phyloP scores from a whole-genome alignment of 2,797 vertebrate genomes.

The Apogon hyalosoma region DNA sequence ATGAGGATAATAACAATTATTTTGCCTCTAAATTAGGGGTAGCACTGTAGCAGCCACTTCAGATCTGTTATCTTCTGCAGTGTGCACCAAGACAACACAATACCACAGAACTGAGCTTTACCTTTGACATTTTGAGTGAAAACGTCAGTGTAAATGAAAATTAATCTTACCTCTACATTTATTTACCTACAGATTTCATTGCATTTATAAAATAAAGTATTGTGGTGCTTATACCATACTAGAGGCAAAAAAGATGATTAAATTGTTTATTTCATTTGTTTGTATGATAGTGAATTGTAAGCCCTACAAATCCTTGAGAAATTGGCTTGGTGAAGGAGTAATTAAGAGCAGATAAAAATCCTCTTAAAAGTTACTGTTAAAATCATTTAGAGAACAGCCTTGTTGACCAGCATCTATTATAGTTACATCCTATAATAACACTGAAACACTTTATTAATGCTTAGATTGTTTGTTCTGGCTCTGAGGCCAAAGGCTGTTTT shows the following conservation, averaged over 20 bases:
- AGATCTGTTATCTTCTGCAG: background rate
- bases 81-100: background rate
- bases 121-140: background rate
- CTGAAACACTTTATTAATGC: too few relatives aligned
- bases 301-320: too few relatives aligned
- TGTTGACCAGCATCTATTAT: background rate
- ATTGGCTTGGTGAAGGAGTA: too few relatives aligned
- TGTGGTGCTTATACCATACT: too few relatives aligned
- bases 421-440: background rate
- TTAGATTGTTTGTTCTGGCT: too few relatives aligned
- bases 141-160: background rate
- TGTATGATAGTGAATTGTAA: too few relatives aligned
- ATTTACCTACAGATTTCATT: background rate
- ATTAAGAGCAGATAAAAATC: too few relatives aligned
- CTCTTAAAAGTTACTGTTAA: background rate
- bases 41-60: conserved; percentile 15
- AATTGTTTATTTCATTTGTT: too few relatives aligned
- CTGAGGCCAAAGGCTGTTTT: too few relatives aligned
- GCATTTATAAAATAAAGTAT: too few relatives aligned
- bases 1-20: conserved; percentile 14
- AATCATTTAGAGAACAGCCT: background rate
- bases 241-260: too few relatives aligned
- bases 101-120: background rate
- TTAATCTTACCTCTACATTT: background rate
- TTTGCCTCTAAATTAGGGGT: conserved; percentile 2